Percentiles rank a stretch among this genome's conserved stretches.
Conservation (phyloP, 2,888 invertebrate genomes). For the Trisateles emortualis region DNA sequence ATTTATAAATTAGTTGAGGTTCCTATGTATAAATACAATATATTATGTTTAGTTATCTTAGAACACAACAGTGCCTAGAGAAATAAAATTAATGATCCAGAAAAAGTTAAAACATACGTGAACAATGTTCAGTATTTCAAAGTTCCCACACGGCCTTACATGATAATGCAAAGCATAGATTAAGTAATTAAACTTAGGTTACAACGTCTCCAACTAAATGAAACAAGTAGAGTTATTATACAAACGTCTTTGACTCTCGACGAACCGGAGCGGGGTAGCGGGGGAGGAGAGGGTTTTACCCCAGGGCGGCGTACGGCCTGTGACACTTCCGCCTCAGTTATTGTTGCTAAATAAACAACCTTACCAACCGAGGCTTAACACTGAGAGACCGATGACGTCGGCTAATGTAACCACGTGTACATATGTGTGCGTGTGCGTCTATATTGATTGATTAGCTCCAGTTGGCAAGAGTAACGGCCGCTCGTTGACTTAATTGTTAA, state of each 20-base stretch:
- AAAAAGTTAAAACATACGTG: too few relatives aligned
- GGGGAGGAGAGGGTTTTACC: too few relatives aligned
- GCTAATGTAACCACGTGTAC: not conserved
- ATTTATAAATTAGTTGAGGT: too few relatives aligned
- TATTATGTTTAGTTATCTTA: too few relatives aligned
- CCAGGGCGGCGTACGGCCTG: not conserved
- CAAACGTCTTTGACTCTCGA: slow-evolving; percentile 6
- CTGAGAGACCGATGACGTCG: not conserved
- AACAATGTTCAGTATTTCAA: too few relatives aligned
- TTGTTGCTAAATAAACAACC: slow-evolving; percentile 7
- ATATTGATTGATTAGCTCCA: too few relatives aligned
- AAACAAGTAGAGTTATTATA: slow-evolving; percentile 5
- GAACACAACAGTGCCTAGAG: too few relatives aligned
- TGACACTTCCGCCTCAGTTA: slow-evolving; percentile 1
- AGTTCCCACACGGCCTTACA: too few relatives aligned
- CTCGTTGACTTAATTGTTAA: too few relatives aligned
- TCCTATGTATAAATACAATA: too few relatives aligned
- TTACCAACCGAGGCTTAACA: not conserved
- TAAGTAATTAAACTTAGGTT: slow-evolving; percentile 10
- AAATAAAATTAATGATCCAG: too few relatives aligned
- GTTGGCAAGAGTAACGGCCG: too few relatives aligned
- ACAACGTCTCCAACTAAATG: slow-evolving; percentile 5
- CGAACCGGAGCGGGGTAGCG: not conserved
- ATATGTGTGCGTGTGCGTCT: not conserved
- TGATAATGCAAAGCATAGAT: not conserved